Evolutionary conservation across 2,797 vertebrate species (phyloP).

Genomic region (Furcifer pardalis): DNA sequence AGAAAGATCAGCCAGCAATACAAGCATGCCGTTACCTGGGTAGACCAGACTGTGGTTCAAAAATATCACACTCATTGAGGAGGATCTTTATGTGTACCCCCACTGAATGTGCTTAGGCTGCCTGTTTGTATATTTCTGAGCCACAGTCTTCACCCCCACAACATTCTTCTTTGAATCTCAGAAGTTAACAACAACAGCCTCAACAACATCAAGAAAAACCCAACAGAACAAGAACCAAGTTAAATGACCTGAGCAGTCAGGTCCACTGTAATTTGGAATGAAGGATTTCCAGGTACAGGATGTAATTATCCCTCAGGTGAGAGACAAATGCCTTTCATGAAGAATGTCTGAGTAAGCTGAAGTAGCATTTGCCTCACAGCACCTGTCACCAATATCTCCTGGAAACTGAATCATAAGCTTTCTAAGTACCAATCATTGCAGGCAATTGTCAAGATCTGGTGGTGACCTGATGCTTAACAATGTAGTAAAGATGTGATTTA

Average conservation of each 20-base stretch:
- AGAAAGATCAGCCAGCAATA: too few species aligned
- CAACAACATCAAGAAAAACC: too few species aligned
- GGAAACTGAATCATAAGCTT: constrained; percentile 40
- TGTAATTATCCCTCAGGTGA: constrained; percentile 28
- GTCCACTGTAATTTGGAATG: constrained; percentile 16
- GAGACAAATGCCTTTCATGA: constrained; percentile 17
- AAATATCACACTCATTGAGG: too few species aligned
- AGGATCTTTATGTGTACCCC: too few species aligned
- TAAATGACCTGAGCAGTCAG: neutral
- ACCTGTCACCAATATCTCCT: constrained; percentile 44
- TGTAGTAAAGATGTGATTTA: neutral
- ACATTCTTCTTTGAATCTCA: neutral
- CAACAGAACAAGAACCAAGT: neutral
- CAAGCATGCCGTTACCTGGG: too few species aligned
- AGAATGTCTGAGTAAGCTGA: constrained; percentile 10
- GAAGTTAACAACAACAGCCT: neutral
- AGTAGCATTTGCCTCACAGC: constrained; percentile 62
- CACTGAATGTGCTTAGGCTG: neutral
- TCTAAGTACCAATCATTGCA: constrained; percentile 23
- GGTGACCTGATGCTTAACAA: constrained; percentile 38
- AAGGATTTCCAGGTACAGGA: constrained; percentile 19
- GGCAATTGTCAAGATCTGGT: constrained; percentile 48
- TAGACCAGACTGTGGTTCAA: too few species aligned
- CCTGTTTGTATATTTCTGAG: neutral
- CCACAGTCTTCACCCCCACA: neutral